Evolutionary conservation across 1,140 invertebrate species (phyloP).

Genomic region (Drosophila neocordata): DNA sequence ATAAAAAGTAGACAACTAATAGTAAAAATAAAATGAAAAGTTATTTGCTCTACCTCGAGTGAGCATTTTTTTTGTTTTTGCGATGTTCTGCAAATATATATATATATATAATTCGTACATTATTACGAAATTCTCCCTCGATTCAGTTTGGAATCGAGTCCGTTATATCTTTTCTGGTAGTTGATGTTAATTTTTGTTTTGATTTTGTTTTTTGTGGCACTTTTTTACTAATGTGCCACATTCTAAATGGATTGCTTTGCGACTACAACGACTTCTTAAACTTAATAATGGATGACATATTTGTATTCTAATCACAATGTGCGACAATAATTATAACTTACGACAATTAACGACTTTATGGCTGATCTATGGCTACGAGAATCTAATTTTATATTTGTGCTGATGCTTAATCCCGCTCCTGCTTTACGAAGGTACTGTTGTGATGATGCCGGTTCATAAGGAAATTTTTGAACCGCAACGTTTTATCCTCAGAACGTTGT

Average conservation of each 20-base stretch:
- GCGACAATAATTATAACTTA: constrained; percentile 51
- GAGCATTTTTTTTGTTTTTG: not conserved
- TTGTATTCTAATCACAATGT: constrained; percentile 51
- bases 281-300: constrained; percentile 54
- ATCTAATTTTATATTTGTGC: constrained; percentile 23
- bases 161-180: not conserved
- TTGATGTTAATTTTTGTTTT: not conserved
- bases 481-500: constrained; percentile 11
- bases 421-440: constrained; percentile 57
- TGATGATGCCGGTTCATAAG: constrained; percentile 35
- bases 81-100: constrained; percentile 26
- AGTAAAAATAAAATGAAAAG: constrained; percentile 41
- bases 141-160: not conserved
- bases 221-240: constrained; percentile 3
- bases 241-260: constrained; percentile 36
- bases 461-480: constrained; percentile 16
- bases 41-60: not conserved
- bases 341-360: constrained; percentile 43
- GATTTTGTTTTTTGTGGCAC: not conserved
- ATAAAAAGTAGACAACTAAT: constrained; percentile 21
- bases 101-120: constrained; percentile 11
- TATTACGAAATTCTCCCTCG: not conserved
- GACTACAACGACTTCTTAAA: constrained; percentile 59
- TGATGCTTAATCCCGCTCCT: constrained; percentile 34
- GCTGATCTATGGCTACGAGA: constrained; percentile 59